Conservation (phyloP, 2,113 vertebrate genomes). For the Crotalus viridis region DNA sequence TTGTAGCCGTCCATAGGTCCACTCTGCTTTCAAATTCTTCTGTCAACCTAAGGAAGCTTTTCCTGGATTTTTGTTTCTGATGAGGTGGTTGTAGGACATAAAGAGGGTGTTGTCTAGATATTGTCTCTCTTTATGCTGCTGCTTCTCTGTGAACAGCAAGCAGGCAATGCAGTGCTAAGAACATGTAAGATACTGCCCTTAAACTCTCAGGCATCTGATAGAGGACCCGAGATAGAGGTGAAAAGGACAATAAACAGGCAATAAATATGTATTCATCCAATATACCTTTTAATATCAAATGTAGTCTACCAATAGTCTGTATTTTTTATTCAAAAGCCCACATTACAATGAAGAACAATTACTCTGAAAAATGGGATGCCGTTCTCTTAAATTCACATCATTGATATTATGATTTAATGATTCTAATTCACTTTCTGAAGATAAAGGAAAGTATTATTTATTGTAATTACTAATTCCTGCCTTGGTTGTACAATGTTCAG, state of each 20-base stretch:
- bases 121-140: background rate
- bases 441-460: background rate
- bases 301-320: background rate
- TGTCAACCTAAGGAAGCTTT: background rate
- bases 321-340: background rate
- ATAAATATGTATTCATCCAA: background rate
- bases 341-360: background rate
- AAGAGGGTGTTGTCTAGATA: too few relatives aligned
- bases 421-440: constrained; percentile 25
- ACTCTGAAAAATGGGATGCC: background rate
- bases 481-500: background rate
- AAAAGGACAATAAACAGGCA: background rate
- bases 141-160: background rate
- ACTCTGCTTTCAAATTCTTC: background rate
- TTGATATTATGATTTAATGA: constrained; percentile 17
- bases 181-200: background rate
- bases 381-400: constrained; percentile 28
- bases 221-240: background rate
- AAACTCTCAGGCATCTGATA: background rate
- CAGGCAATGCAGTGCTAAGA: background rate
- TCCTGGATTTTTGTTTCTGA: background rate
- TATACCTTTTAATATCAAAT: background rate
- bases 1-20: background rate
- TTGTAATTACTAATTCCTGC: background rate
- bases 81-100: background rate